phyloP scores from a whole-genome alignment of 2,888 invertebrate genomes.

The Tinea pellionella region DNA sequence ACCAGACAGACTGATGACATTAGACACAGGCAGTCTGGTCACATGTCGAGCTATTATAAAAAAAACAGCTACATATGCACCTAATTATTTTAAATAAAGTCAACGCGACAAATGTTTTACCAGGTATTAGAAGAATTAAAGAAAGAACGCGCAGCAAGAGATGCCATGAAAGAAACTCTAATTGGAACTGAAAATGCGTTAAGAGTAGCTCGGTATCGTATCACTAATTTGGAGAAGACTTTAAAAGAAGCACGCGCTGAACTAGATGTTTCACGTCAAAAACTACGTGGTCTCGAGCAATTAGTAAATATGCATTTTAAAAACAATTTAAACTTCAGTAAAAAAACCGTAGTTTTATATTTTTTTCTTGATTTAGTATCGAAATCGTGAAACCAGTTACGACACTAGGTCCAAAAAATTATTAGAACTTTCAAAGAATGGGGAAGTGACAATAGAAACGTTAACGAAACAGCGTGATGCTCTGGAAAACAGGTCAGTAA shows the following conservation, averaged over 20 bases:
- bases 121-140: background rate
- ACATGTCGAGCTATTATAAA: too few relatives aligned
- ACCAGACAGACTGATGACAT: background rate
- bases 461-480: conserved; percentile 53
- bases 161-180: conserved; percentile 46
- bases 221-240: conserved; percentile 45
- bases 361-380: conserved; percentile 30
- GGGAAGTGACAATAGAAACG: conserved; percentile 49
- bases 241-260: conserved; percentile 44
- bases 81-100: too few relatives aligned
- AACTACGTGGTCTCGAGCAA: conserved; percentile 55
- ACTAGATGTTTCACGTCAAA: conserved; percentile 38
- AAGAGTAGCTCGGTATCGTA: conserved; percentile 48
- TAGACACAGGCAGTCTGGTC: too few relatives aligned
- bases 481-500: conserved; percentile 43
- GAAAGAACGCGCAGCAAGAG: conserved; percentile 44
- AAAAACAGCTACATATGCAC: too few relatives aligned
- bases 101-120: too few relatives aligned
- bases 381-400: conserved; percentile 45
- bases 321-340: background rate
- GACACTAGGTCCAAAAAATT: conserved; percentile 51
- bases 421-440: conserved; percentile 50
- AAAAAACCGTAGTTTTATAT: background rate
- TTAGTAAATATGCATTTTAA: conserved; percentile 32
- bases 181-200: conserved; percentile 51